Conservation (phyloP, 2,888 invertebrate genomes). For the Poecilus cupreus region DNA sequence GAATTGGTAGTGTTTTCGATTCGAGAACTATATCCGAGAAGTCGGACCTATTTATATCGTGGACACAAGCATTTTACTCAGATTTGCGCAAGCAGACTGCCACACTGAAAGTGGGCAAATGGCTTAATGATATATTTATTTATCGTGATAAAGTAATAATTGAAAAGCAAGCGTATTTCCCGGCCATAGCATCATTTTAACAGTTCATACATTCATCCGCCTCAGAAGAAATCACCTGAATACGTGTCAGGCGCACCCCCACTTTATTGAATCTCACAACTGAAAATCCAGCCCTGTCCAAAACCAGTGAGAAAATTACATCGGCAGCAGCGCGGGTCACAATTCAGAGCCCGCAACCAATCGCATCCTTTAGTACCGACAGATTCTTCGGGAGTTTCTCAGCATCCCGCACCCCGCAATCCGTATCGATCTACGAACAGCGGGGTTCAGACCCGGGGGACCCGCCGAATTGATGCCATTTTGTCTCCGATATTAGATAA, state of each 20-base stretch:
- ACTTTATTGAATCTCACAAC: conserved; percentile 33
- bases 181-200: not conserved
- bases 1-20: no score
- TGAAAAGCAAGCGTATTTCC: not conserved
- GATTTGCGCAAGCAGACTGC: no score
- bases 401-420: not conserved
- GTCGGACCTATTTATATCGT: no score
- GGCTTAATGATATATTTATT: no score
- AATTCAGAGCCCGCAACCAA: conserved; percentile 17
- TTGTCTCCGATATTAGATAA: conserved; percentile 52
- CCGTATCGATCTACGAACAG: not conserved
- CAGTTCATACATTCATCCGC: not conserved
- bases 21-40: no score
- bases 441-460: conserved; percentile 4
- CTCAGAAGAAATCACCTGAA: conserved; percentile 2
- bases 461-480: conserved; percentile 46
- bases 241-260: not conserved
- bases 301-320: conserved; percentile 38
- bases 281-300: conserved; percentile 25
- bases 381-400: not conserved
- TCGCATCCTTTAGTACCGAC: conserved; percentile 31
- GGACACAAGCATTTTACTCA: no score
- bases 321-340: conserved; percentile 27
- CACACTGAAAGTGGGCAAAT: no score
- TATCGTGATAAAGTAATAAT: conserved; percentile 6